Percentiles rank a stretch among this genome's conserved stretches.
phyloP scores from a whole-genome alignment of 2,113 vertebrate species.

The Chinchilla lanigera region DNA sequence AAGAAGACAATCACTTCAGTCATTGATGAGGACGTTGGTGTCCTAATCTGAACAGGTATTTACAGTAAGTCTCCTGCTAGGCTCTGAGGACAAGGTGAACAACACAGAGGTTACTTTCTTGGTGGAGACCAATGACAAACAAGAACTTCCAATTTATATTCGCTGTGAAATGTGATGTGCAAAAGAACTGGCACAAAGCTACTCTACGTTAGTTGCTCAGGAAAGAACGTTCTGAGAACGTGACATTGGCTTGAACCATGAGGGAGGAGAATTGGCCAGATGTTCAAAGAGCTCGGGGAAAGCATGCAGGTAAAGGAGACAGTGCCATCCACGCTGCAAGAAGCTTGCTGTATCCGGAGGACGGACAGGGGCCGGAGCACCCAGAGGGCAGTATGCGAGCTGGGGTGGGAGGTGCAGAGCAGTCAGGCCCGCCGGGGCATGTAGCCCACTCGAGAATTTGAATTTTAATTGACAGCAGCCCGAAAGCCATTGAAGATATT shows the following conservation, averaged over 20 bases:
- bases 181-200: neutral
- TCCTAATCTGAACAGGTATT: neutral
- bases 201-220: neutral
- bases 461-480: neutral
- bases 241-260: neutral
- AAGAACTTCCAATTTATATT: neutral
- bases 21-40: neutral
- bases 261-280: neutral
- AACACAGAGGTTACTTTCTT: neutral
- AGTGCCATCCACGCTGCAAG: neutral
- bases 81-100: neutral
- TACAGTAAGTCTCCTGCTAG: neutral
- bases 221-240: slow-evolving; percentile 3
- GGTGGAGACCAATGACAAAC: neutral
- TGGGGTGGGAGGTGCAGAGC: neutral
- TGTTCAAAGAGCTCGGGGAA: neutral
- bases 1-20: neutral
- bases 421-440: neutral
- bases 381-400: neutral
- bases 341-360: neutral
- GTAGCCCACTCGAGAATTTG: neutral
- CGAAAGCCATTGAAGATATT: neutral
- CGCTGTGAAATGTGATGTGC: neutral
- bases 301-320: neutral
- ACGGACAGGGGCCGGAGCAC: neutral